Conservation (phyloP, 1,140 invertebrate species). For the Gryllus bimaculatus region DNA sequence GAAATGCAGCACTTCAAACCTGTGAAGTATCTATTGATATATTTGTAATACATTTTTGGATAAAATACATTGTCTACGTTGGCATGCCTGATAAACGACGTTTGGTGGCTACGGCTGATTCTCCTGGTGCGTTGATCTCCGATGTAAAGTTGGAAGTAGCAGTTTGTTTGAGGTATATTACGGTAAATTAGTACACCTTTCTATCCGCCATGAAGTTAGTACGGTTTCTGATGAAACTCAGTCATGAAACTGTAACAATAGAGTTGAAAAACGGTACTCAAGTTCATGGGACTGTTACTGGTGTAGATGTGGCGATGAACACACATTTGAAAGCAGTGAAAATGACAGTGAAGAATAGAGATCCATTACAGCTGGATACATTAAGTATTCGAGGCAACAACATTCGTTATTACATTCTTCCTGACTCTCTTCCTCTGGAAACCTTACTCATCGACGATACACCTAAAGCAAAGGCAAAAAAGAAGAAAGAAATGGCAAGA, state of each 20-base stretch:
- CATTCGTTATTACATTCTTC: slow-evolving; percentile 93
- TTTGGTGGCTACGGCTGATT: too few relatives aligned
- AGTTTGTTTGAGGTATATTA: too few relatives aligned
- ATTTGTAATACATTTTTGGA: too few relatives aligned
- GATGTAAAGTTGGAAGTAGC: too few relatives aligned
- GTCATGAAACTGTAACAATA: slow-evolving; percentile 98
- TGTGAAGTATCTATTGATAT: too few relatives aligned
- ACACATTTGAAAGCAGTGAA: slow-evolving; percentile 98
- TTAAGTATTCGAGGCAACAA: slow-evolving; percentile 96
- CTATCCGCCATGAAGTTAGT: background rate
- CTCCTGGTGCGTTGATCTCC: too few relatives aligned
- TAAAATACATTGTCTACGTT: too few relatives aligned
- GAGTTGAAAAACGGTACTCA: slow-evolving; percentile 99
- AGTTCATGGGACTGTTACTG: slow-evolving; percentile 89
- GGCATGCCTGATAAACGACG: too few relatives aligned
- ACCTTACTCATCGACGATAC: slow-evolving; percentile 95
- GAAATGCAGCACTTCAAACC: too few relatives aligned
- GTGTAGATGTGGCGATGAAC: slow-evolving; percentile 99
- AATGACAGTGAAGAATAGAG: slow-evolving; percentile 93
- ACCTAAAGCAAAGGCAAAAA: slow-evolving; percentile 86
- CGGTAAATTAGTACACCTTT: background rate
- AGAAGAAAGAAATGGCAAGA: slow-evolving; percentile 53
- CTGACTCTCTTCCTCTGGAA: slow-evolving; percentile 89
- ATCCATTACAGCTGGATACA: slow-evolving; percentile 86
- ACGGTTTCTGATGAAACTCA: slow-evolving; percentile 98